phyloP scores from a whole-genome alignment of 2,113 vertebrate species.

The Silurus glanis region DNA sequence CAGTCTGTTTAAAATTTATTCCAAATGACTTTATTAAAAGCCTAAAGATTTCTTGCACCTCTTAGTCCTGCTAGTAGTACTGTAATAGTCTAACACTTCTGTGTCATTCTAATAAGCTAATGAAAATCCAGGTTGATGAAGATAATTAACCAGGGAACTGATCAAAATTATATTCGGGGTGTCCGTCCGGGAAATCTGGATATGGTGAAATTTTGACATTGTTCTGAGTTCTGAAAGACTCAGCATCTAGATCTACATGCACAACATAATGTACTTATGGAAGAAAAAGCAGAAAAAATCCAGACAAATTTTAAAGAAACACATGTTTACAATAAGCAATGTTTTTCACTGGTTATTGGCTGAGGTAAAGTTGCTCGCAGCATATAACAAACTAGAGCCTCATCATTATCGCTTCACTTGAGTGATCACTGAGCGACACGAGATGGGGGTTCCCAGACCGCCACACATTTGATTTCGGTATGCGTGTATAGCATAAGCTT shows the following conservation, averaged over 20 bases:
- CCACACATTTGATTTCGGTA: not conserved
- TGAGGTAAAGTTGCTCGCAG: not conserved
- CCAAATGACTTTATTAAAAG: not conserved
- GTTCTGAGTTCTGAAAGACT: not conserved
- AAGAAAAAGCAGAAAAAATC: no score
- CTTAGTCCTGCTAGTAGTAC: not conserved
- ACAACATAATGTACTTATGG: not conserved
- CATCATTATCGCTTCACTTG: not conserved
- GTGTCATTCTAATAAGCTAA: not conserved
- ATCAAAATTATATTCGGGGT: not conserved
- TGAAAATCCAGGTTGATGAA: not conserved
- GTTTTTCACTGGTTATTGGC: not conserved
- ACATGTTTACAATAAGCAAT: not conserved
- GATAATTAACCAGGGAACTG: not conserved
- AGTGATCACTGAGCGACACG: not conserved
- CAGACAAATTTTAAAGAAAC: not conserved
- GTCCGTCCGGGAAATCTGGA: not conserved
- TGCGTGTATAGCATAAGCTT: not conserved
- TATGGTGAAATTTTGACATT: not conserved
- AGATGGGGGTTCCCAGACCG: not conserved
- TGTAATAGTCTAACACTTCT: not conserved
- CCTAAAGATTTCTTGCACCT: not conserved
- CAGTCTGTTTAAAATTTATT: no score
- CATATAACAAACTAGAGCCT: conserved; percentile 5
- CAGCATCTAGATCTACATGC: not conserved